Conservation (phyloP, 2,113 vertebrate genomes). For the Hydrochoerus hydrochaeris region DNA sequence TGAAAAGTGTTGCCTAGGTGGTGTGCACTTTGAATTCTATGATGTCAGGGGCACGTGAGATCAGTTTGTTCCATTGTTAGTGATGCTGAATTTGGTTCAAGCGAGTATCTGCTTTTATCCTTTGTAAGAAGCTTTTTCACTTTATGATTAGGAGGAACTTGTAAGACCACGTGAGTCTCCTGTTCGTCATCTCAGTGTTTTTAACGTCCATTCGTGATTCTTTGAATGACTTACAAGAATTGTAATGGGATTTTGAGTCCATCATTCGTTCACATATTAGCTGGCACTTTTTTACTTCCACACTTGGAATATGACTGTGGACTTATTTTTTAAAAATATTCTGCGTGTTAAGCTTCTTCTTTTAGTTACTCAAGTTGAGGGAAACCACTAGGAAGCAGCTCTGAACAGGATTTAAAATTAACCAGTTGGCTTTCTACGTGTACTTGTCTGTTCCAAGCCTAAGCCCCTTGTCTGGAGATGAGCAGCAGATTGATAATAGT, state of each 20-base stretch:
- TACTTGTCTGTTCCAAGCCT: too few species aligned
- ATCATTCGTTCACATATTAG: not conserved
- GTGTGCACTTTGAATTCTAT: not conserved
- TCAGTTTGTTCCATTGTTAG: not conserved
- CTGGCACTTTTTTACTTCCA: not conserved
- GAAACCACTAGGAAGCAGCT: too few species aligned
- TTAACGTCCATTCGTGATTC: not conserved
- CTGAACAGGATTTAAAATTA: too few species aligned
- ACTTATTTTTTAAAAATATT: slow-evolving; percentile 12
- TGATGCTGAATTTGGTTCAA: not conserved
- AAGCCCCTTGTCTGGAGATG: too few species aligned
- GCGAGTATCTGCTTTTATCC: not conserved
- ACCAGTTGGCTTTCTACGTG: too few species aligned
- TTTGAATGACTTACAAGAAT: not conserved
- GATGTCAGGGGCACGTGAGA: not conserved
- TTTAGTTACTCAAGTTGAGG: not conserved
- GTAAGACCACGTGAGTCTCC: not conserved
- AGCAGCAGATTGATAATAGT: too few species aligned
- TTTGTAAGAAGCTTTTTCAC: not conserved
- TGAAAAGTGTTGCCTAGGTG: not conserved
- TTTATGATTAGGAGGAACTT: not conserved
- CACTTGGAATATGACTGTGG: slow-evolving; percentile 7
- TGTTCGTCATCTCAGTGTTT: not conserved
- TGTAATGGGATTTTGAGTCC: not conserved
- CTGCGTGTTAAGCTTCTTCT: not conserved